Evolutionary conservation across 2,888 invertebrate genomes (phyloP).

Genomic region (Thecophora atra): DNA sequence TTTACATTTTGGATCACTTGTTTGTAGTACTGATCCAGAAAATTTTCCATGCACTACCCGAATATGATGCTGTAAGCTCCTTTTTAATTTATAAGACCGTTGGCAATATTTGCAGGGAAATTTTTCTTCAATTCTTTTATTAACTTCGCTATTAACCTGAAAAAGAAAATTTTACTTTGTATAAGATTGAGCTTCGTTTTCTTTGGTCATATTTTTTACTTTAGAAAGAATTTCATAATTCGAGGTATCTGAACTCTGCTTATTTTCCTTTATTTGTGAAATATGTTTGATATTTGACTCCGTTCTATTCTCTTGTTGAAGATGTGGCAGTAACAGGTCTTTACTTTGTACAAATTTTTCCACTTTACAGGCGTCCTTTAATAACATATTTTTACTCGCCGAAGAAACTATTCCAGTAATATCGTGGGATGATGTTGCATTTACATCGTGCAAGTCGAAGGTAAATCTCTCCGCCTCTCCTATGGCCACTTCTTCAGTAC

Average conservation of each 20-base stretch:
- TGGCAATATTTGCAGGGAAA: slow-evolving; percentile 44
- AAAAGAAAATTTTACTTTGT: no score
- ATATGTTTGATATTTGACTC: not conserved
- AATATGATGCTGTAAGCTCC: slow-evolving; percentile 52
- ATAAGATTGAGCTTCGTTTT: no score
- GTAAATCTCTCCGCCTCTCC: not conserved
- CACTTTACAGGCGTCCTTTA: no score
- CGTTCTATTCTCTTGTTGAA: not conserved
- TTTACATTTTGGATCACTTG: slow-evolving; percentile 49
- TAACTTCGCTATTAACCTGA: not conserved
- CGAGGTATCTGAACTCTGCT: not conserved
- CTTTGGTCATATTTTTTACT: no score
- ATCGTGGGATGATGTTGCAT: no score
- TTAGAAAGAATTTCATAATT: not conserved
- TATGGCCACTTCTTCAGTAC: not conserved
- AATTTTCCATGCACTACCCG: slow-evolving; percentile 45
- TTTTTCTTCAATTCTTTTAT: not conserved
- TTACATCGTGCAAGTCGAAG: no score
- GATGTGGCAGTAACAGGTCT: no score
- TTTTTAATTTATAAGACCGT: slow-evolving; percentile 53
- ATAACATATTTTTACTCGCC: no score
- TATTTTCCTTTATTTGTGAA: no score
- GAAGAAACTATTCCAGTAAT: no score
- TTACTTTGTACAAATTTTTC: no score
- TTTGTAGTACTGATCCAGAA: slow-evolving; percentile 33